These are phyloP conservation scores for Melolontha melolontha DNA, from an alignment of 2,888 invertebrate genomes.

Conservation along the genomic window DNA sequence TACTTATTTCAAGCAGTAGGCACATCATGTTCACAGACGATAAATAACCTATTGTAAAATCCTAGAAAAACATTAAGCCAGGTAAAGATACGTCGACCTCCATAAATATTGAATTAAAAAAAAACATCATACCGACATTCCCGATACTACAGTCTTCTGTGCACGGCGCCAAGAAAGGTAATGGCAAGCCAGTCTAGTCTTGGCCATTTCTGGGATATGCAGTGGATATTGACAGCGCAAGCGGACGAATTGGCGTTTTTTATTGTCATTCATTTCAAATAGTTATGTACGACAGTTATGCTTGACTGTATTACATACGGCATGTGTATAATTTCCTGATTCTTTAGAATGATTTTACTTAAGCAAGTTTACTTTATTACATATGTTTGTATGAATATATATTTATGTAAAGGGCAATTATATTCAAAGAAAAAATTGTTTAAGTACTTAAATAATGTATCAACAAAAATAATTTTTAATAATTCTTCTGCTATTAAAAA, in stretches of 20 bases:
- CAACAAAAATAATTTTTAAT: no score
- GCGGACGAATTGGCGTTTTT: slow-evolving; percentile 37
- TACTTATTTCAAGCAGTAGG: slow-evolving; percentile 16
- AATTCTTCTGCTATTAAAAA: no score
- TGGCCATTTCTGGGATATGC: slow-evolving; percentile 42
- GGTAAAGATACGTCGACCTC: slow-evolving; percentile 41
- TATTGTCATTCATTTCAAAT: slow-evolving; percentile 34
- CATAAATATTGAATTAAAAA: slow-evolving; percentile 43
- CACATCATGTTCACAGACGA: slow-evolving; percentile 19
- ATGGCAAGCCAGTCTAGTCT: slow-evolving; percentile 41
- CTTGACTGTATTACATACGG: slow-evolving; percentile 4
- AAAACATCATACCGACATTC: slow-evolving; percentile 43
- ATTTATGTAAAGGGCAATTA: neutral
- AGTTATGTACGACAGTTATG: slow-evolving; percentile 33
- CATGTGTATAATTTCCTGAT: slow-evolving; percentile 15
- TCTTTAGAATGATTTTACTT: slow-evolving; percentile 8
- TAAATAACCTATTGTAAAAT: slow-evolving; percentile 23
- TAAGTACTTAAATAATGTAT: no score
- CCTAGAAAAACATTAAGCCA: slow-evolving; percentile 15
- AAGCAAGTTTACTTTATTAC: slow-evolving; percentile 10
- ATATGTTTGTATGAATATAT: neutral
- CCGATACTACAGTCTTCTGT: slow-evolving; percentile 40
- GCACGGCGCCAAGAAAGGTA: slow-evolving; percentile 47
- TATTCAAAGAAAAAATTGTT: neutral
- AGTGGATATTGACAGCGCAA: slow-evolving; percentile 39